These are phyloP conservation scores for Paguma larvata DNA, from an alignment of 2,797 vertebrate species.

Conservation along the genomic window DNA sequence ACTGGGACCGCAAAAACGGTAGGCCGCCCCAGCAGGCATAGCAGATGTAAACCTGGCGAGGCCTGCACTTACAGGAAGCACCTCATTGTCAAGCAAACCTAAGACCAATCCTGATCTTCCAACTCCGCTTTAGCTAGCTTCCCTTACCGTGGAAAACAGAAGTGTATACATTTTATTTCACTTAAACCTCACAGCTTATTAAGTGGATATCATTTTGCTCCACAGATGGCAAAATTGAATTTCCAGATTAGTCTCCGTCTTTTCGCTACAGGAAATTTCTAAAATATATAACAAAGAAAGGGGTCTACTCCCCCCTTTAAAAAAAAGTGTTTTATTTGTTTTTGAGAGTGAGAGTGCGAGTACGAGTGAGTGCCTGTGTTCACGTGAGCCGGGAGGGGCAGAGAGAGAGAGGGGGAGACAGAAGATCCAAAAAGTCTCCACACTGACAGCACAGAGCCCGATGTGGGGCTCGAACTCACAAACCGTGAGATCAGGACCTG, in stretches of 20 bases:
- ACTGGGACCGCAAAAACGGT: not conserved
- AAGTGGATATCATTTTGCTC: not conserved
- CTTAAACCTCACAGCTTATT: conserved; percentile 45
- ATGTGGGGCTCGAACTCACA: no score
- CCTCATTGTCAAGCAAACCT: not conserved
- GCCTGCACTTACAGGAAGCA: not conserved
- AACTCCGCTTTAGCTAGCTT: not conserved
- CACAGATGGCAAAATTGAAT: conserved; percentile 2
- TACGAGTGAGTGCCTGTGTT: no score
- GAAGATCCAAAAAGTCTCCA: no score
- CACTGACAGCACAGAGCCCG: no score
- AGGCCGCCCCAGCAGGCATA: not conserved
- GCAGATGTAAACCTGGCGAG: not conserved
- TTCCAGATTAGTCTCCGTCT: not conserved
- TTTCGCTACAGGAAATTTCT: not conserved
- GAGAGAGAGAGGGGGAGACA: no score
- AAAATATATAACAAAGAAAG: not conserved
- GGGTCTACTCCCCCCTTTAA: not conserved
- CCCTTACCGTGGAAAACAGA: not conserved
- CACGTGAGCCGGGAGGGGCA: no score
- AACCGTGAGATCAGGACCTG: no score
- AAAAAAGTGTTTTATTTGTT: no score
- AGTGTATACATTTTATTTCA: not conserved
- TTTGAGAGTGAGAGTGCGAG: no score
- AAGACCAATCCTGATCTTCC: not conserved